A percentile compares a stretch with the other conserved stretches of the same genome.
phyloP scores from a whole-genome alignment of 2,888 invertebrate species.

The Xiphydria camelus region DNA sequence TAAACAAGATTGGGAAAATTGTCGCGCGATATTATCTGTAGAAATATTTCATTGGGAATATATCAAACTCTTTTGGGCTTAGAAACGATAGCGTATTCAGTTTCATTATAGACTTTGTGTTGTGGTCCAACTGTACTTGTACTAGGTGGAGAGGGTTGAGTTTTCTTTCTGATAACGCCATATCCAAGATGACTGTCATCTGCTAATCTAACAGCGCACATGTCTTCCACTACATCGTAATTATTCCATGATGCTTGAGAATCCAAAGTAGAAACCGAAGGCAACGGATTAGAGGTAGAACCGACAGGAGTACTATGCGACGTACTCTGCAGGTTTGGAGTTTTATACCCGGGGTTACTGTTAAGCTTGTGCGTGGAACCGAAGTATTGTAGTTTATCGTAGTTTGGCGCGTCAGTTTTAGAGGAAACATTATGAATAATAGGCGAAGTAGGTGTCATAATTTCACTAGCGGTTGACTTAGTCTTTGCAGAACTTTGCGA shows the following conservation, averaged over 20 bases:
- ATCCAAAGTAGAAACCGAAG: constrained; percentile 25
- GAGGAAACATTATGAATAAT: constrained; percentile 40
- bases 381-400: constrained; percentile 81
- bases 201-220: constrained; percentile 72
- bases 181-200: constrained; percentile 83
- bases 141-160: constrained; percentile 43
- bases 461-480: constrained; percentile 27
- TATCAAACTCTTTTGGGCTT: constrained; percentile 80
- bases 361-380: constrained; percentile 73
- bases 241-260: constrained; percentile 65
- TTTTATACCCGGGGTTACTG: constrained; percentile 71
- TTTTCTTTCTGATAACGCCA: constrained; percentile 72
- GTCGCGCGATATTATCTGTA: not conserved
- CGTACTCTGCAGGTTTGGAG: constrained; percentile 53
- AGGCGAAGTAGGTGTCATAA: constrained; percentile 33
- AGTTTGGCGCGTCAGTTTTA: constrained; percentile 59
- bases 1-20: constrained; percentile 1
- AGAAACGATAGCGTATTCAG: constrained; percentile 81
- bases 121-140: constrained; percentile 60
- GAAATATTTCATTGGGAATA: not conserved
- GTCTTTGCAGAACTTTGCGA: constrained; percentile 37
- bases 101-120: constrained; percentile 75
- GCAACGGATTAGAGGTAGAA: constrained; percentile 20
- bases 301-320: constrained; percentile 32
- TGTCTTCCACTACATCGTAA: constrained; percentile 72